A percentile compares a stretch with the other conserved stretches of the same genome.
Evolutionary conservation across 2,113 vertebrate genomes (phyloP).

Genomic region (Holacanthus passer): DNA sequence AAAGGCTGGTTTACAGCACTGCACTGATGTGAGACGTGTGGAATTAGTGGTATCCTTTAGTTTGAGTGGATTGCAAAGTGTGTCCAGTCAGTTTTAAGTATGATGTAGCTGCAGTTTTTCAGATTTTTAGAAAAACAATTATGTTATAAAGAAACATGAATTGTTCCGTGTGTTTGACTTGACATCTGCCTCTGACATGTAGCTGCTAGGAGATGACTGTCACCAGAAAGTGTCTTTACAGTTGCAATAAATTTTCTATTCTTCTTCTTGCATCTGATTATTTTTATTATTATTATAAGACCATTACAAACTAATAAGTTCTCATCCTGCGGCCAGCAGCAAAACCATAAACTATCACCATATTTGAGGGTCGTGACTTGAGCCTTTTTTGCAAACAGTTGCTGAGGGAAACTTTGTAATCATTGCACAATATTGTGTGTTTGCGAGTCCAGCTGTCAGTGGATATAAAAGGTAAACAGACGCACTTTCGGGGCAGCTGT

Average conservation of each 20-base stretch:
- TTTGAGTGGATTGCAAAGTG: constrained; percentile 19
- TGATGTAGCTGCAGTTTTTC: constrained; percentile 31
- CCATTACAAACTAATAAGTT: neutral
- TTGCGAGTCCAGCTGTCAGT: constrained; percentile 34
- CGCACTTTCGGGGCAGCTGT: constrained; percentile 78
- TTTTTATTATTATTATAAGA: too few species aligned
- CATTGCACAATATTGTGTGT: constrained; percentile 17
- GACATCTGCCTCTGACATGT: constrained; percentile 28
- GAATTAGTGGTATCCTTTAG: constrained; percentile 11
- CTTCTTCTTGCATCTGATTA: neutral
- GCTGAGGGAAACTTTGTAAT: neutral
- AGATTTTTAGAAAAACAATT: constrained; percentile 14
- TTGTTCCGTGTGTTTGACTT: constrained; percentile 13
- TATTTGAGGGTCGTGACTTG: neutral
- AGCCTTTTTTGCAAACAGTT: constrained; percentile 15
- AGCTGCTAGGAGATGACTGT: constrained; percentile 32
- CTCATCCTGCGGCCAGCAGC: neutral
- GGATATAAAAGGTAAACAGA: constrained; percentile 65
- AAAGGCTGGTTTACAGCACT: constrained; percentile 8
- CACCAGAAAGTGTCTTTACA: constrained; percentile 67
- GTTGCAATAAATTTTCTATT: constrained; percentile 60
- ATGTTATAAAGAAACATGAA: neutral
- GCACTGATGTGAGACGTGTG: constrained; percentile 9
- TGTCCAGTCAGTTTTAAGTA: constrained; percentile 1
- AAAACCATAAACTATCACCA: neutral